Evolutionary conservation across 2,888 invertebrate species (phyloP).

Genomic region (Mellilla xanthometata): DNA sequence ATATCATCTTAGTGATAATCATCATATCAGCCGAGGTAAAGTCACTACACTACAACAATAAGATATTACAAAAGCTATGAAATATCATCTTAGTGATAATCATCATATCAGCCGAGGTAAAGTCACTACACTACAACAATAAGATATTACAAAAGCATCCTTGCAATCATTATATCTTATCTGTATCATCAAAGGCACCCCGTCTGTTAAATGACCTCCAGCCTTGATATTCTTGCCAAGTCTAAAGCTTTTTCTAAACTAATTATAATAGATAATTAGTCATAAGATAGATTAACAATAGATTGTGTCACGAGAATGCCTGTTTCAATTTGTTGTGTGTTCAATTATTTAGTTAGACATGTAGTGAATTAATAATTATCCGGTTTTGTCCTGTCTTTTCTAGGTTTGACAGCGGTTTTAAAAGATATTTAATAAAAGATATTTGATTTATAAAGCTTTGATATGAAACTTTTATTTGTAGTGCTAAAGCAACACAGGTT

Average conservation of each 20-base stretch:
- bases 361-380: not conserved
- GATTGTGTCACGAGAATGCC: conserved; percentile 10
- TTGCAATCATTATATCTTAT: conserved; percentile 7
- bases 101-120: too few species aligned
- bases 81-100: too few species aligned
- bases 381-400: conserved; percentile 1
- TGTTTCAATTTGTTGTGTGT: conserved; percentile 20
- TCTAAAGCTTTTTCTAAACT: conserved; percentile 21
- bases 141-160: conserved; percentile 2
- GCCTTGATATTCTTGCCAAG: conserved; percentile 18
- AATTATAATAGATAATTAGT: conserved; percentile 15
- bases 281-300: conserved; percentile 9
- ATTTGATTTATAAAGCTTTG: too few species aligned
- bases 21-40: too few species aligned
- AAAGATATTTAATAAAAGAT: not conserved
- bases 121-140: too few species aligned
- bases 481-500: too few species aligned
- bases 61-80: too few species aligned
- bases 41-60: too few species aligned
- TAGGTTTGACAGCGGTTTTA: conserved; percentile 3
- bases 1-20: too few species aligned
- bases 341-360: conserved; percentile 13
- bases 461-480: too few species aligned
- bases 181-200: conserved; percentile 4
- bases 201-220: conserved; percentile 10